A percentile compares a stretch with the other conserved stretches of the same genome.
Conservation (phyloP, 2,797 vertebrate genomes). For the Argentina silus region DNA sequence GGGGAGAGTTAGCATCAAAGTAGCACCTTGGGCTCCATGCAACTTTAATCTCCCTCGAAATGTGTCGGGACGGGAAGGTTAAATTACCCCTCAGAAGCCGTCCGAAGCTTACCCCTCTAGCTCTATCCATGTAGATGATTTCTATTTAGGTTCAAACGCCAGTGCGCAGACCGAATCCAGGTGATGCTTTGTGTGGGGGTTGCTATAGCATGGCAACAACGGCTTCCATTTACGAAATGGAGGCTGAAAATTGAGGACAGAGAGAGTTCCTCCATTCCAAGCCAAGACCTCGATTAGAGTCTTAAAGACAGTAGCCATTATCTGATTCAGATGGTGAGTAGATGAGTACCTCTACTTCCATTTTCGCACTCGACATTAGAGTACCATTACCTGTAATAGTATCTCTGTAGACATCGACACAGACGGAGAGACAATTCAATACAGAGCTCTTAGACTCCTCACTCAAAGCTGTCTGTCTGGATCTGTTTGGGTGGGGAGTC, state of each 20-base stretch:
- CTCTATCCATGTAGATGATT: neutral
- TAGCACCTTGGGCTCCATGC: constrained; percentile 23
- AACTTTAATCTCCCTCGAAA: constrained; percentile 41
- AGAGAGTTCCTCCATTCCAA: constrained; percentile 9
- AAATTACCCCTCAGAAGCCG: neutral
- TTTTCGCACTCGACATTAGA: constrained; percentile 54
- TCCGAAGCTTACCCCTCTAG: neutral
- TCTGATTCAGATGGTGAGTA: constrained; percentile 43
- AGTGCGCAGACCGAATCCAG: neutral
- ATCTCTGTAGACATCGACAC: constrained; percentile 42
- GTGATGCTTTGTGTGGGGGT: neutral
- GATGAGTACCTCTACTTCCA: constrained; percentile 48
- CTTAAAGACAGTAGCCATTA: constrained; percentile 48
- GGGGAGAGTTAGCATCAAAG: constrained; percentile 35
- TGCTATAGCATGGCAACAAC: neutral
- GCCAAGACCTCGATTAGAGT: constrained; percentile 36
- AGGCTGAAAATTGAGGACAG: neutral
- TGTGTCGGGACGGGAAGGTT: constrained; percentile 27
- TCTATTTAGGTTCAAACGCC: neutral
- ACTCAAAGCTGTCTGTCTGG: constrained; percentile 37
- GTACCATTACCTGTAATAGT: constrained; percentile 68
- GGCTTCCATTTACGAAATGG: neutral
- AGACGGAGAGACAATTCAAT: constrained; percentile 56
- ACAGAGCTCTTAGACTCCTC: constrained; percentile 47
- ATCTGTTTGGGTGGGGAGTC: constrained; percentile 22